These are phyloP conservation scores for Pinna nobilis DNA, from an alignment of 1,140 invertebrate species.

Conservation along the genomic window DNA sequence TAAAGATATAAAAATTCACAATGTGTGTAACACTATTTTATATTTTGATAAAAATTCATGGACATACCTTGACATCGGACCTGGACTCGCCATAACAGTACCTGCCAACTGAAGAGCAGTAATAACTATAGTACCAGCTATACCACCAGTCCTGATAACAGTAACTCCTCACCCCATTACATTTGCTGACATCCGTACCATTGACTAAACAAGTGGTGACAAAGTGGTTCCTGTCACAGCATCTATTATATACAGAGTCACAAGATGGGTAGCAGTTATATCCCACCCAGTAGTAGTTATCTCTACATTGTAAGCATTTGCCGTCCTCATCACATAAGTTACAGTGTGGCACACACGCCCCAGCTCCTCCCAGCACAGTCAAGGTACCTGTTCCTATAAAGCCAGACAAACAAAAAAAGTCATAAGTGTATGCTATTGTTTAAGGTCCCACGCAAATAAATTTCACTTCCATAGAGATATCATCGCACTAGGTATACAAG, in stretches of 20 bases:
- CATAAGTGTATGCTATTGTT: too few species aligned
- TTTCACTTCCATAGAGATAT: too few species aligned
- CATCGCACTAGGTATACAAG: too few species aligned
- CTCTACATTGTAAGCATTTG: constrained; percentile 47
- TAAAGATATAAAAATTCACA: too few species aligned
- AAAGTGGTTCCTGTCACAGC: constrained; percentile 31
- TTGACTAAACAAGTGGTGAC: constrained; percentile 28
- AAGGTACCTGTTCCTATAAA: constrained; percentile 54
- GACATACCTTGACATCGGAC: not conserved
- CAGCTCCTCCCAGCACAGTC: constrained; percentile 51
- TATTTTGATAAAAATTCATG: not conserved
- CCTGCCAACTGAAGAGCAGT: not conserved
- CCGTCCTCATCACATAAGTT: constrained; percentile 43
- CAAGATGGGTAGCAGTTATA: constrained; percentile 49
- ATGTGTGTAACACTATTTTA: too few species aligned
- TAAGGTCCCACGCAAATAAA: too few species aligned
- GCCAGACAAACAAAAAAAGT: too few species aligned
- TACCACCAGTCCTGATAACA: not conserved
- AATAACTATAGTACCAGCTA: not conserved
- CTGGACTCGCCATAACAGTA: not conserved
- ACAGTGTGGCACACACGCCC: constrained; percentile 54
- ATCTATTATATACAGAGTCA: constrained; percentile 15
- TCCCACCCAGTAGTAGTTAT: constrained; percentile 41
- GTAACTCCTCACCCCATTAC: not conserved
- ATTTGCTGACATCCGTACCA: not conserved